These are phyloP conservation scores for Octopus sinensis DNA, from an alignment of 1,140 invertebrate genomes.

Conservation along the genomic window DNA sequence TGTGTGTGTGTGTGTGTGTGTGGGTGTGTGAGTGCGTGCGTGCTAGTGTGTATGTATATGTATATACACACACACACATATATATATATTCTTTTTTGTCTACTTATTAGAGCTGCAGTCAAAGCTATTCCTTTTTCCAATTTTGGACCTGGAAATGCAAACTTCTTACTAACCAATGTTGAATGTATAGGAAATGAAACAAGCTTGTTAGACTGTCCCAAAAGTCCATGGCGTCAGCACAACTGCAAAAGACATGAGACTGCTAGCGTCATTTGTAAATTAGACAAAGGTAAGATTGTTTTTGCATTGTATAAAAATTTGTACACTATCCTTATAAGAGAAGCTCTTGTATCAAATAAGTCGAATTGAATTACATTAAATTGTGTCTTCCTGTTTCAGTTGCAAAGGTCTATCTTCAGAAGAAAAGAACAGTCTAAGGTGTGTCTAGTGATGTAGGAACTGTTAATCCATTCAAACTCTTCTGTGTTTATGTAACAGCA, in stretches of 20 bases:
- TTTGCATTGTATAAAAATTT: too few relatives aligned
- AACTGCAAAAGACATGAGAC: conserved; percentile 70
- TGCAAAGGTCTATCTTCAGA: too few relatives aligned
- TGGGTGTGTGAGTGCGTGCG: too few relatives aligned
- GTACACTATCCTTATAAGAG: too few relatives aligned
- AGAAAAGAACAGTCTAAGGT: too few relatives aligned
- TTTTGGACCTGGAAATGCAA: conserved; percentile 59
- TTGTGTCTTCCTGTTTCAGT: too few relatives aligned
- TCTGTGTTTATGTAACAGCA: too few relatives aligned
- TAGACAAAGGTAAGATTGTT: conserved; percentile 27
- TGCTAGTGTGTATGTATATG: not conserved
- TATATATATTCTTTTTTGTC: not conserved
- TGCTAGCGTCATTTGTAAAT: conserved; percentile 44
- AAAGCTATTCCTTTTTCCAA: conserved; percentile 31
- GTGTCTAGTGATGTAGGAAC: too few relatives aligned
- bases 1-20: too few relatives aligned
- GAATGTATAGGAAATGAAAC: conserved; percentile 71
- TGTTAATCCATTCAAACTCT: too few relatives aligned
- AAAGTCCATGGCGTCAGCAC: conserved; percentile 72
- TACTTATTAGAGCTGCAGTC: conserved; percentile 15
- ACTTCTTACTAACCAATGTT: conserved; percentile 69
- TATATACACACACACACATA: not conserved
- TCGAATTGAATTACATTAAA: too few relatives aligned
- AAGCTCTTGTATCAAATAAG: too few relatives aligned
- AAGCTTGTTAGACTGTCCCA: conserved; percentile 68